Evolutionary conservation across 2,888 invertebrate species (phyloP), one percentile per base, ranked within the genome.

Genomic region (Caenorhabditis sp.): DNA sequence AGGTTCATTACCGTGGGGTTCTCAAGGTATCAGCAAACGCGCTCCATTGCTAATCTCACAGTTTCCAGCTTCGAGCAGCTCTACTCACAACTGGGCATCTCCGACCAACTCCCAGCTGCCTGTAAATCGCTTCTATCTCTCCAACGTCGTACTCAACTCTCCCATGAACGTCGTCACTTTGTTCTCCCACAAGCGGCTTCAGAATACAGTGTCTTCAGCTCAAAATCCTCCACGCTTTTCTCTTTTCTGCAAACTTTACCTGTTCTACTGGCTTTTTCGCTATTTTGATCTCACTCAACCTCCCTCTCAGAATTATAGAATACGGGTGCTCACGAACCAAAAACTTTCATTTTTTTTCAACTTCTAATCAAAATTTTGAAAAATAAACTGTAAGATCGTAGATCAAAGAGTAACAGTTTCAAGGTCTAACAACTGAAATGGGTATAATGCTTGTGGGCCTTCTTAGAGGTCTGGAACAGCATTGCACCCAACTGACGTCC

Each of bases 401-500:
- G 51, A 35, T 22, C 58, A 60, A 44, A 18, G 56, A 40, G 13
- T 18, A 55, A 61, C 26, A 11, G 26, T 28, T 37, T 15, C 40
- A 11, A 15, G 13, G 3, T 9, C 55, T 58, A 88, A 76, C 88
- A 88, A 53, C 79, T 67, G 64, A 76, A 82, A 51, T 85, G 78
- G 53, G 84, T 83, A 62, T 90, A 90, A 53, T 69, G 62, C 15
- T 77, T 67, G 76, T 86, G 85, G 0, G 88, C 88, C 62, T 90
- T 90, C 81, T 91, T 91, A 61, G 90, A 89, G 8, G 89, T 87
- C 47, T 89, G 85, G 3, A 83, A 44, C 11, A 89, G 71, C 85
- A 90, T 90, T n/a, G 88, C 72, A 18, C 91, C 91, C 37, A 91
- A 79, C 60, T 91, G 90, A 26, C 86, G 64, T 50, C 91, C 91